Conservation (phyloP, 2,888 invertebrate species). For the Chydorus sphaericus region DNA sequence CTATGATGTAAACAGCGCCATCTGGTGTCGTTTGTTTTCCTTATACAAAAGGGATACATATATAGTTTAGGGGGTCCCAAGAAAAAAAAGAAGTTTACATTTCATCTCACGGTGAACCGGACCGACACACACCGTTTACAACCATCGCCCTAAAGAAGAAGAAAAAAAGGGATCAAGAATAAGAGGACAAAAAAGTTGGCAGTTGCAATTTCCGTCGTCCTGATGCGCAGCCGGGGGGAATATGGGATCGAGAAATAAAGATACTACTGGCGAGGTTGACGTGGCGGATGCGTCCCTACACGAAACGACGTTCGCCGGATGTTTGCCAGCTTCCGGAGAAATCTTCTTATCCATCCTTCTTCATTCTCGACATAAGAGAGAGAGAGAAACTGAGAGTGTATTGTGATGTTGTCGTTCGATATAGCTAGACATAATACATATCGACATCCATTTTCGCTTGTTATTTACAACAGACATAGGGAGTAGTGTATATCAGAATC, state of each 20-base stretch:
- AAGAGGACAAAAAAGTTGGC: not conserved
- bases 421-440: not conserved
- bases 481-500: too few species aligned
- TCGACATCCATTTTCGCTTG: slow-evolving; percentile 1
- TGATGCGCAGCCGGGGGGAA: not conserved
- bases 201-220: slow-evolving; percentile 2
- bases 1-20: slow-evolving; percentile 5
- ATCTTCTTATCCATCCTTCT: too few species aligned
- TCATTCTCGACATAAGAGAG: not conserved
- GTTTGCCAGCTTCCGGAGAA: too few species aligned
- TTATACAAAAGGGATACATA: too few species aligned
- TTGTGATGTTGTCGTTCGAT: not conserved
- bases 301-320: too few species aligned
- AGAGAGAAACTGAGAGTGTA: not conserved
- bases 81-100: slow-evolving; percentile 1
- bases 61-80: not conserved
- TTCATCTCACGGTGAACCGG: too few species aligned
- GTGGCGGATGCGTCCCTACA: too few species aligned
- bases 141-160: not conserved
- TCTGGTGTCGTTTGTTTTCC: slow-evolving; percentile 6
- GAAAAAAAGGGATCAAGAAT: not conserved
- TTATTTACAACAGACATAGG: too few species aligned
- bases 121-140: not conserved
- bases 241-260: too few species aligned
- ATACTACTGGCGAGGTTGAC: too few species aligned